Evolutionary conservation across 1,140 invertebrate genomes (phyloP).

Genomic region (Scaptomyza graminum): DNA sequence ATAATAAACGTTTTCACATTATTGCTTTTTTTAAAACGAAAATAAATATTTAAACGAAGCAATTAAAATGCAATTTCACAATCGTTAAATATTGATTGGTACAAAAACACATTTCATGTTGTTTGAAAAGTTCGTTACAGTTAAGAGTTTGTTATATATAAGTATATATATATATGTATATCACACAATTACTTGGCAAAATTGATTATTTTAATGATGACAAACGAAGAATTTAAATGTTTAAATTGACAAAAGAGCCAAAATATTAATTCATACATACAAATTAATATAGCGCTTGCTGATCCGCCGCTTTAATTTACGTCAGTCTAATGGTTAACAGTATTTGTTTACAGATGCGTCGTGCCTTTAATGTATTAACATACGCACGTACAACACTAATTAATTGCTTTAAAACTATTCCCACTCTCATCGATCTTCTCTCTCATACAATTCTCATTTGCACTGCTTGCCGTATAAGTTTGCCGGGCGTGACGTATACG

Average conservation of each 20-base stretch:
- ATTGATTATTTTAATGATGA: conserved; percentile 13
- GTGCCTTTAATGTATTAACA: conserved; percentile 12
- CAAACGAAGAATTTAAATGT: neutral
- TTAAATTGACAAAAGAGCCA: conserved; percentile 11
- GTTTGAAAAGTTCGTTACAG: too few species aligned
- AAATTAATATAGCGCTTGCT: conserved; percentile 1
- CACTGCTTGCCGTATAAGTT: conserved; percentile 24
- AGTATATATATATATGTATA: neutral
- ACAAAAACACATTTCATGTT: conserved; percentile 1
- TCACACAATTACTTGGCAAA: conserved; percentile 11
- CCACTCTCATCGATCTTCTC: neutral
- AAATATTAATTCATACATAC: conserved; percentile 2
- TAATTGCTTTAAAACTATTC: conserved; percentile 17
- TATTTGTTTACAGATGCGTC: conserved; percentile 50
- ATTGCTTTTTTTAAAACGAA: neutral
- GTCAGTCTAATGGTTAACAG: conserved; percentile 27
- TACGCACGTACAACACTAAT: conserved; percentile 26
- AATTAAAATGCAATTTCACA: conserved; percentile 7
- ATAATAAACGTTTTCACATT: neutral
- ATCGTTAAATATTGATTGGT: neutral
- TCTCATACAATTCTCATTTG: neutral
- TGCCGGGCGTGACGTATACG: conserved; percentile 30
- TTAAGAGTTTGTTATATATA: too few species aligned
- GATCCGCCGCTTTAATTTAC: conserved; percentile 17
- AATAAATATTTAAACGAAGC: neutral